Evolutionary conservation across 2,797 vertebrate species (phyloP), one percentile per base, ranked within the genome.

Genomic region (Cyprinella venusta): DNA sequence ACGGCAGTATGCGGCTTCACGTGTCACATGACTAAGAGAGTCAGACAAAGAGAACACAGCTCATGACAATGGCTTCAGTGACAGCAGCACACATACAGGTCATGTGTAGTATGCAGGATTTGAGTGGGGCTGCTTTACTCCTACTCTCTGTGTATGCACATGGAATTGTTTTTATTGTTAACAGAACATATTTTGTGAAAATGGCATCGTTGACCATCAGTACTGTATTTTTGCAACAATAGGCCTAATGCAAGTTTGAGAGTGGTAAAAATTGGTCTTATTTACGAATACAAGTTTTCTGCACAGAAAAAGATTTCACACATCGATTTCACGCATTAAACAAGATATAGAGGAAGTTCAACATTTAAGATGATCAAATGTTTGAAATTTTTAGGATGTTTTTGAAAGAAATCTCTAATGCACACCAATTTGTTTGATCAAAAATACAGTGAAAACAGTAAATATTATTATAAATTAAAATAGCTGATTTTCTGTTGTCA

Each of bases 11-110:
- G 36, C 30, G 4, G 81, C 38, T 70, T 59, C 36, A 64, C 74
- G 38, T 65, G 64, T 67, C 75, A 84, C 59, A 81, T 85, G 76
- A 72, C 48, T 59, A 67, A 40, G 33, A 65, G 71, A 76, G 77
- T 71, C 68, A 19, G 36, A 79, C 72, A 64, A 67, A 42, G 24
- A 33, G 21, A 71, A 18, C 30, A 63, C 48, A 54, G n/a, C 68
- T 59, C 52, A 64, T 42, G 42, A 79, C 74, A 84, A 52, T 36
- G 63, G 76, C 78, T 69, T 75, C 52, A 38, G 21, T 80, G 83
- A 69, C 65, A 38, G 16, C 36, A 36, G 24, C 70, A 15, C 52
- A 61, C 12, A 36, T 24, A n/a, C 6, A 50, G 18, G 10, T 38
- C 24, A 52, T 69, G 67, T 36, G 67, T 18, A 30, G 26, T 45